Percentiles rank a stretch among this genome's conserved stretches.
Evolutionary conservation across 92 coral and sea anemone species (phyloP).

Genomic region (Isaurus tuberculatus): DNA sequence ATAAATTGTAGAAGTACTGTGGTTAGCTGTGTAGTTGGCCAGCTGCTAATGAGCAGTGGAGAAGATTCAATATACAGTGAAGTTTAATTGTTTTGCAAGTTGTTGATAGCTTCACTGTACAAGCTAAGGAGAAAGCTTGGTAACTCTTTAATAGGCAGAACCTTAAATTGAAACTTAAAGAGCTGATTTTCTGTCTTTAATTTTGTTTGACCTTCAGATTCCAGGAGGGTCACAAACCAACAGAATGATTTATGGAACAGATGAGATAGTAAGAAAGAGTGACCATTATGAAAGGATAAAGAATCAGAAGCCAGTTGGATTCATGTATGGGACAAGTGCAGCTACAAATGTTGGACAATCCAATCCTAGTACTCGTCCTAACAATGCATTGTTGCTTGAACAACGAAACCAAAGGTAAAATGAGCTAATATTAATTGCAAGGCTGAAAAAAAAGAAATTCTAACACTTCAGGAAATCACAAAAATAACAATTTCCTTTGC

Average conservation of each 20-base stretch:
- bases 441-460: background rate
- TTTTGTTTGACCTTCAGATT: constrained; percentile 53
- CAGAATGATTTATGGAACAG: constrained; percentile 89
- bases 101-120: no score
- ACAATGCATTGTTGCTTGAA: constrained; percentile 80
- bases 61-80: no score
- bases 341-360: constrained; percentile 82
- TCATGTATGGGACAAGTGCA: constrained; percentile 90
- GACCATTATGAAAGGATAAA: constrained; percentile 14
- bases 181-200: background rate
- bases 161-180: no score
- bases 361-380: constrained; percentile 74
- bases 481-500: no score
- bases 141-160: no score
- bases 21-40: no score
- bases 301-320: constrained; percentile 64
- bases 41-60: no score
- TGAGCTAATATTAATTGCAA: background rate
- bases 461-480: background rate
- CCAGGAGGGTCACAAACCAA: constrained; percentile 93
- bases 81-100: no score
- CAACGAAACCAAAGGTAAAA: constrained; percentile 69
- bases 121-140: no score
- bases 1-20: background rate
- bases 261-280: constrained; percentile 51